Base-by-base conservation (phyloP, 2,888 invertebrate genomes). In the Exocentrus adspersus region DNA sequence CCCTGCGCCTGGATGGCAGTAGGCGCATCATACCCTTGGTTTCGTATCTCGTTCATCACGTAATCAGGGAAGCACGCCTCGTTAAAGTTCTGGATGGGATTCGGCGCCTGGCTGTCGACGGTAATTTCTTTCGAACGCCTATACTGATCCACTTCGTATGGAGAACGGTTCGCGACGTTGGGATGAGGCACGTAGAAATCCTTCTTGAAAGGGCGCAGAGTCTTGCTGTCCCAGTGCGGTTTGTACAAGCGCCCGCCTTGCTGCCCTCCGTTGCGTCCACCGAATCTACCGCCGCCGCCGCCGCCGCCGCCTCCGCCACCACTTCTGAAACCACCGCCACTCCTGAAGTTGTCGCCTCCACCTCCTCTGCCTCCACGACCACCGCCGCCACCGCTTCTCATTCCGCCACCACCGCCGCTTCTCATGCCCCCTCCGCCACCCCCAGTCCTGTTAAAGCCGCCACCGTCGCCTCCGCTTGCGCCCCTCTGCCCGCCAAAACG, bases 1-100 rank as follows among this genome's bases (percentile, higher is more conserved):
- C 94, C 94, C 80, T 93, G 92, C 12, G 92, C 90, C 83, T 95
- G 95, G 77, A 95, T 95, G 1, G 93, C 89, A 20, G 95, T 95
- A 0, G 95, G 95, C 72, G 88, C 86, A 53, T 78, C 77, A 62
- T 66, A 69, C 14, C 94, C 94, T 80, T 94, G 93, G 32, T 88
- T 88, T 73, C 87, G 86, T 68, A 92, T 88, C 82, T 90, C 90
- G 77, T 89, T 87, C 84, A 90, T 87, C 43, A 92, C 91, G 80
- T 90, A 90, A 79, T 91, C 90, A 2, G 93, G 93, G 77, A 93
- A 93, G 68, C 87, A 87, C 30, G 92, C 92, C 83, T 94, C 94
- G 54, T 90, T 89, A 79, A 94, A 94, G 20, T 86, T 85, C 70
- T 92, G 84, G 10, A 94, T 91, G 7, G 95, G 94, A 78, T 92